A percentile compares a stretch with the other conserved stretches of the same genome.
phyloP scores from a whole-genome alignment of 2,797 vertebrate species.

The Enteromius thamalakanensis region DNA sequence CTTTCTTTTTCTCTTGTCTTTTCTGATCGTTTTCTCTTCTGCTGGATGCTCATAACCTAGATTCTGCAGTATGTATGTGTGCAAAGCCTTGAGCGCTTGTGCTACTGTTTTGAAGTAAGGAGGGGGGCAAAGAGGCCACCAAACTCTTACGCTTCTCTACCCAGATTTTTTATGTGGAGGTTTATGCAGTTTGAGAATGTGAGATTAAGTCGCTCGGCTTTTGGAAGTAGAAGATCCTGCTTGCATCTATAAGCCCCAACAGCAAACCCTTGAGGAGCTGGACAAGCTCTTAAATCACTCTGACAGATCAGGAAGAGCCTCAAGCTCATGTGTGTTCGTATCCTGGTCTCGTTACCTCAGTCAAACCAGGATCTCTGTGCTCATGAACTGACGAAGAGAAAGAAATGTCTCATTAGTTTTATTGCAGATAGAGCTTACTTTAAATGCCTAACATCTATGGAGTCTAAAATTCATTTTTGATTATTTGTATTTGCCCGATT shows the following conservation, averaged over 20 bases:
- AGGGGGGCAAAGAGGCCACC: conserved; percentile 19
- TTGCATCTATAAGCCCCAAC: conserved; percentile 29
- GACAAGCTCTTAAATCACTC: conserved; percentile 43
- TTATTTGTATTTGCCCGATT: neutral
- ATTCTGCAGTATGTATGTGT: conserved; percentile 16
- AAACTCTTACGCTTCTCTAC: conserved; percentile 8
- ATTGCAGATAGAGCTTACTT: neutral
- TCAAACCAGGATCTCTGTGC: neutral
- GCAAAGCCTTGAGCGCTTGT: conserved; percentile 16
- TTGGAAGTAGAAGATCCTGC: conserved; percentile 16
- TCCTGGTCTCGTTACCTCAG: conserved; percentile 8
- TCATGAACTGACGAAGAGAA: neutral
- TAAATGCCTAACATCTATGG: neutral
- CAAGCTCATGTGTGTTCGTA: neutral
- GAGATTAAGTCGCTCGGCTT: conserved; percentile 18
- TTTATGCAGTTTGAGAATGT: conserved; percentile 22
- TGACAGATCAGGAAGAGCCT: conserved; percentile 32
- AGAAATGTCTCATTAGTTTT: neutral
- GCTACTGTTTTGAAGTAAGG: conserved; percentile 42
- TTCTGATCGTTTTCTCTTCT: conserved; percentile 7
- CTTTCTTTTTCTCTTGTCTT: neutral
- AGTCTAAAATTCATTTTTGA: neutral
- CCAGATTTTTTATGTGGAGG: neutral
- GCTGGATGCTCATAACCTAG: conserved; percentile 27
- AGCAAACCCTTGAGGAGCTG: conserved; percentile 8